These are phyloP conservation scores for Oophaga pumilio DNA, from an alignment of 2,113 vertebrate genomes.

Conservation along the genomic window DNA sequence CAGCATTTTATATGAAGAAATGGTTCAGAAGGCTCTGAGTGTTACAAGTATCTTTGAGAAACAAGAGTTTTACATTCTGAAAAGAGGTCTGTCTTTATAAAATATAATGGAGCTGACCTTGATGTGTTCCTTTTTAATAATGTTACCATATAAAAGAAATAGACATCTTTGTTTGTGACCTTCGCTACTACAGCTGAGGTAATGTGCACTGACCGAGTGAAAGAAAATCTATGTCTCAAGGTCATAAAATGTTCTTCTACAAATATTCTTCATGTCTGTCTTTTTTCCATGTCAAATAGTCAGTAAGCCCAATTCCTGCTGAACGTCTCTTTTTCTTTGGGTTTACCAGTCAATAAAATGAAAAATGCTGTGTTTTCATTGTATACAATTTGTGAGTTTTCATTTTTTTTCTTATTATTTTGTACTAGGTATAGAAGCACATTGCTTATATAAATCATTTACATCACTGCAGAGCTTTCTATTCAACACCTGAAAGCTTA, in stretches of 20 bases:
- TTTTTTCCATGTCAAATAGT: background rate
- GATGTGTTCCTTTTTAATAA: slow-evolving; percentile 44
- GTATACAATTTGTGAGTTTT: background rate
- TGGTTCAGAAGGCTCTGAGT: slow-evolving; percentile 26
- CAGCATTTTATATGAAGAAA: slow-evolving; percentile 33
- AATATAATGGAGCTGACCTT: slow-evolving; percentile 44
- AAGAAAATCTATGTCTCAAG: slow-evolving; percentile 52
- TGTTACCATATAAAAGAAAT: slow-evolving; percentile 41
- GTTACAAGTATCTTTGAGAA: slow-evolving; percentile 21
- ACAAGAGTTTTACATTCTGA: slow-evolving; percentile 9
- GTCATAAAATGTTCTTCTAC: slow-evolving; percentile 16
- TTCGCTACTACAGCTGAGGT: background rate
- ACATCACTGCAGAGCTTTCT: background rate
- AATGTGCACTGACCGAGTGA: slow-evolving; percentile 42
- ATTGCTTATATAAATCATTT: too few species aligned
- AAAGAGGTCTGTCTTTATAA: slow-evolving; percentile 7
- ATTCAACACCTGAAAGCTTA: background rate
- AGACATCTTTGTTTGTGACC: slow-evolving; percentile 32
- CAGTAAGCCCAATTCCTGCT: background rate
- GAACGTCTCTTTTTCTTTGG: background rate
- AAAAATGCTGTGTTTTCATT: background rate
- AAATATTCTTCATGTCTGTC: background rate
- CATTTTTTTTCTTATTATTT: background rate
- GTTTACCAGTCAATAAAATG: background rate
- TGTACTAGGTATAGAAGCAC: too few species aligned